Evolutionary conservation across 1,140 invertebrate genomes (phyloP).

Genomic region (Heliconius hermathena): DNA sequence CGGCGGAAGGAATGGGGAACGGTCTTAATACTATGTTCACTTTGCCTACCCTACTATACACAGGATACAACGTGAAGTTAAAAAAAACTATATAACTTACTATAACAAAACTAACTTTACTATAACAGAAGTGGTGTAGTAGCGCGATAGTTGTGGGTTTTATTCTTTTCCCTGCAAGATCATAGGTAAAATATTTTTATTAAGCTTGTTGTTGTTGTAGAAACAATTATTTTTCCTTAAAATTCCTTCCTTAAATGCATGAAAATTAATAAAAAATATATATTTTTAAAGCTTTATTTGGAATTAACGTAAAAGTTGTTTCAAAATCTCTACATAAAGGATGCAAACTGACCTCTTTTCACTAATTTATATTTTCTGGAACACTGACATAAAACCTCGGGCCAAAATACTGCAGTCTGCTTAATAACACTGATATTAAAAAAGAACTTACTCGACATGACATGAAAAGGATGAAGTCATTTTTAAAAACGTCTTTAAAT

Average conservation of each 20-base stretch:
- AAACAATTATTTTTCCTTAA: neutral
- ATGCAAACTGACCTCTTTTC: constrained; percentile 1
- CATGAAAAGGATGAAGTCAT: neutral
- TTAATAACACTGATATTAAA: constrained; percentile 8
- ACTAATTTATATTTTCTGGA: constrained; percentile 9
- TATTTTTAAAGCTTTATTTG: neutral
- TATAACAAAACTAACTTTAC: too few relatives aligned
- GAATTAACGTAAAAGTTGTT: neutral
- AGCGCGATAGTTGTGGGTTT: too few relatives aligned
- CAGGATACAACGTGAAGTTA: too few relatives aligned
- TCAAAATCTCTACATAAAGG: neutral
- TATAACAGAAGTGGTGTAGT: too few relatives aligned
- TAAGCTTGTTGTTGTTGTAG: too few relatives aligned
- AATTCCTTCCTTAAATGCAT: neutral
- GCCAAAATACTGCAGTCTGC: neutral
- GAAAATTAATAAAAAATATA: neutral
- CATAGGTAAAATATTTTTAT: too few relatives aligned
- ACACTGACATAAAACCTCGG: constrained; percentile 8
- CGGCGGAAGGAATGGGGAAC: too few relatives aligned
- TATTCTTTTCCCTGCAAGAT: too few relatives aligned
- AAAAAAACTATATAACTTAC: too few relatives aligned
- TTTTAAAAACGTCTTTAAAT: neutral
- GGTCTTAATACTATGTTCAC: too few relatives aligned
- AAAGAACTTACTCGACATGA: neutral
- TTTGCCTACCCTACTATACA: too few relatives aligned